Conservation (phyloP, 2,113 vertebrate species). For the Peromyscus polionotus region DNA sequence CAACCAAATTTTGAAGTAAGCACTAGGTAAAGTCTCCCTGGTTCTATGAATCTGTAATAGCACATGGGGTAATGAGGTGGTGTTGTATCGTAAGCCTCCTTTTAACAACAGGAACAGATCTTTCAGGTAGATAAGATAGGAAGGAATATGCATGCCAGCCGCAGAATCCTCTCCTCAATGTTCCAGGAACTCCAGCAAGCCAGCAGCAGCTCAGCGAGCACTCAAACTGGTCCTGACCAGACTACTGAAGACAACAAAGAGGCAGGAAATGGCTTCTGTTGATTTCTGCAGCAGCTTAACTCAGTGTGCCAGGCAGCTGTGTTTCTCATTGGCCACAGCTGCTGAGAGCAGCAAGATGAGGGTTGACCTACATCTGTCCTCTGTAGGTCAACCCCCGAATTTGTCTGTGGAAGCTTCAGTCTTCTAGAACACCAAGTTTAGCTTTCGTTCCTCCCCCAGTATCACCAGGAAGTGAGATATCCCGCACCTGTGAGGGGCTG, state of each 20-base stretch:
- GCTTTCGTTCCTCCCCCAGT: conserved; percentile 61
- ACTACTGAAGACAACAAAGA: conserved; percentile 28
- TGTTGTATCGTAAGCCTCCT: background rate
- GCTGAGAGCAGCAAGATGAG: conserved; percentile 76
- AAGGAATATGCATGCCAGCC: background rate
- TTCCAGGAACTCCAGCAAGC: conserved; percentile 11
- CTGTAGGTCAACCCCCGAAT: conserved; percentile 71
- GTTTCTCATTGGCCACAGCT: conserved; percentile 79
- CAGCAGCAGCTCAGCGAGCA: background rate
- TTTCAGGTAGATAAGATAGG: background rate
- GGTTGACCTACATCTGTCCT: conserved; percentile 80
- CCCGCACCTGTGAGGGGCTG: conserved; percentile 66
- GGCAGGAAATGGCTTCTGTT: conserved; percentile 80
- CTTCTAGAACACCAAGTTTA: conserved; percentile 73
- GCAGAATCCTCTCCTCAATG: background rate
- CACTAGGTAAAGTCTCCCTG: background rate
- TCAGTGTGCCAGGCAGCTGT: conserved; percentile 41
- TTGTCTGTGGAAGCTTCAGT: conserved; percentile 71
- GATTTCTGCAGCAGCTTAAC: conserved; percentile 74
- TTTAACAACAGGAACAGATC: conserved; percentile 35
- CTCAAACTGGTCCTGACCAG: conserved; percentile 1
- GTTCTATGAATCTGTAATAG: background rate
- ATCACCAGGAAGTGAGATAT: conserved; percentile 72
- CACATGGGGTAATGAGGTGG: background rate
- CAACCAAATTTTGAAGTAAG: background rate